A percentile compares a stretch with the other conserved stretches of the same genome.
These are phyloP conservation scores for Cheilosia variabilis DNA, from an alignment of 2,888 invertebrate genomes.

Conservation along the genomic window DNA sequence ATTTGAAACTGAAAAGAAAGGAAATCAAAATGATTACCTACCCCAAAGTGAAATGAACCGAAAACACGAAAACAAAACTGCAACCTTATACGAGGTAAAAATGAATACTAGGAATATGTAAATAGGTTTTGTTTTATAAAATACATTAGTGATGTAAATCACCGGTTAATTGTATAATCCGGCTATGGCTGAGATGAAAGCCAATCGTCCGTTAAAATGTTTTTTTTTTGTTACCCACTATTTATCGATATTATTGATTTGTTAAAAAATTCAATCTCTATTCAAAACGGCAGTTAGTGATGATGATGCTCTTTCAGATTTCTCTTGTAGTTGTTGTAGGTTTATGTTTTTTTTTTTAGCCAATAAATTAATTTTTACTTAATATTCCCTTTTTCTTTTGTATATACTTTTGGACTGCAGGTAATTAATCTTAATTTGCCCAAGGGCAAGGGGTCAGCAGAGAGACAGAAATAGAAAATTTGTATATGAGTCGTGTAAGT, in stretches of 20 bases:
- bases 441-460: neutral
- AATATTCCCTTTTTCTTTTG: neutral
- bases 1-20: conserved; percentile 1
- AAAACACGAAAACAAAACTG: conserved; percentile 29
- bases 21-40: neutral
- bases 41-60: conserved; percentile 37
- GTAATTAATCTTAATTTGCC: conserved; percentile 53
- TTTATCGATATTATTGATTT: neutral
- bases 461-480: conserved; percentile 9
- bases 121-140: conserved; percentile 32
- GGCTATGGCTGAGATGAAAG: conserved; percentile 53
- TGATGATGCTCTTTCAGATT: conserved; percentile 10
- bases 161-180: conserved; percentile 60
- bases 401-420: conserved; percentile 19
- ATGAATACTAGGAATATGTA: neutral
- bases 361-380: conserved; percentile 37
- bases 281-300: conserved; percentile 35
- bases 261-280: conserved; percentile 31
- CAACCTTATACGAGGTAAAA: conserved; percentile 5
- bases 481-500: neutral
- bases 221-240: neutral
- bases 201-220: conserved; percentile 44
- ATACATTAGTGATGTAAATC: conserved; percentile 66
- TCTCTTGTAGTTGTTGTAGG: conserved; percentile 13
- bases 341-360: conserved; percentile 3